Percentiles rank a stretch among this genome's conserved stretches.
These are phyloP conservation scores for Eidolon dupreanum DNA, from an alignment of 2,797 vertebrate genomes.

Conservation along the genomic window DNA sequence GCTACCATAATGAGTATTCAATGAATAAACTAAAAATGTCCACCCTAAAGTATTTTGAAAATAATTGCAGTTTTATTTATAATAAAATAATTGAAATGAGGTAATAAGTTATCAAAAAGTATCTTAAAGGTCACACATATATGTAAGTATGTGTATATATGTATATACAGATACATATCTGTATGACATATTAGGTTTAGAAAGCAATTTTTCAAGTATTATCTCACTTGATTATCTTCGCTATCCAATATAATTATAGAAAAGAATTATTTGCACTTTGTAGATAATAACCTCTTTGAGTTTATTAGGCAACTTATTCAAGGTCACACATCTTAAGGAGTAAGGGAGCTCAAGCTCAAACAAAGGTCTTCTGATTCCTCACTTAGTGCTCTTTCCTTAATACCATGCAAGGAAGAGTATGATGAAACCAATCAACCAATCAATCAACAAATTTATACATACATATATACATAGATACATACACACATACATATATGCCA, in stretches of 20 bases:
- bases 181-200: neutral
- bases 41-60: neutral
- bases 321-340: neutral
- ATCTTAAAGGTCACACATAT: neutral
- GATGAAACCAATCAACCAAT: neutral
- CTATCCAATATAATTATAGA: neutral
- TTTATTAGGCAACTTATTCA: neutral
- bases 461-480: neutral
- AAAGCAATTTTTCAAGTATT: neutral
- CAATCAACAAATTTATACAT: neutral
- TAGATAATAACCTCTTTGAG: neutral
- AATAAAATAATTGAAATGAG: neutral
- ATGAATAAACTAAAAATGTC: neutral
- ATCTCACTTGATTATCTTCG: neutral
- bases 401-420: neutral
- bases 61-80: neutral
- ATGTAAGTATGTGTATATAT: fast-evolving
- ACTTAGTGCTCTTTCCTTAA: neutral
- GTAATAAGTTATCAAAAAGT: neutral
- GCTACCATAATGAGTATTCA: neutral
- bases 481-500: neutral
- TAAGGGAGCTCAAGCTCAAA: neutral
- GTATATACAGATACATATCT: neutral
- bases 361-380: neutral
- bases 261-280: neutral